Evolutionary conservation across 2,888 invertebrate species (phyloP), one percentile per base, ranked within the genome.

Genomic region (Drosophila rubida): DNA sequence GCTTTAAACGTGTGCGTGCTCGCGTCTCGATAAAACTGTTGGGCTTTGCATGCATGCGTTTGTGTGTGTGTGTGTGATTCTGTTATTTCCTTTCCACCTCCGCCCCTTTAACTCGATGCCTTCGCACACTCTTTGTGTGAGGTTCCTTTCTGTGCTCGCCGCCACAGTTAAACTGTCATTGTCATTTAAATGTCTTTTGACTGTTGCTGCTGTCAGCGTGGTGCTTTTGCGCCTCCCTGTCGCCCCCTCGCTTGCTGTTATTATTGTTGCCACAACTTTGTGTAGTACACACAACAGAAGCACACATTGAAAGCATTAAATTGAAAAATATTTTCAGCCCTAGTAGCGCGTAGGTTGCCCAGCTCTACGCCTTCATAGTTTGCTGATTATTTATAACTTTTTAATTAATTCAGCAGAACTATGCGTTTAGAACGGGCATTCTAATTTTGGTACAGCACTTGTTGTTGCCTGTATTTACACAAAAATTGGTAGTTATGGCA

Each of bases 141-240:
- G 45, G 41, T 75, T 48, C 65, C 27, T 30, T 27, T 66, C 57
- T 65, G 66, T 63, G 32, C 63, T 64, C 60, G 75, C 49, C 62
- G 72, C 71, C 70, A 75, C 84, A 82, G 74, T 80, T 70, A 64
- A 77, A 79, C 77, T 86, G 85, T 79, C 87, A 83, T 85, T 85
- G 86, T 85, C 86, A 87, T 87, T 85, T 86, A 81, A 85, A 83
- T 87, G 83, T 85, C 85, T 80, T 70, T 79, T 76, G 77, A 79
- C 76, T 83, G 80, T 79, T 77, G 78, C 72, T 65, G 71, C 55
- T 80, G 68, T 70, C 67, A 62, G 53, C 64, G 55, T 67, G 54
- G 53, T 55, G 9, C 53, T 60, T 65, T 55, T 32, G 4, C 32
- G 4, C 4, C 30, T 39, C 25, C 7, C 25, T 25, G 5, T 25